phyloP scores from a whole-genome alignment of 2,113 vertebrate genomes.

The Thomomys bottae region DNA sequence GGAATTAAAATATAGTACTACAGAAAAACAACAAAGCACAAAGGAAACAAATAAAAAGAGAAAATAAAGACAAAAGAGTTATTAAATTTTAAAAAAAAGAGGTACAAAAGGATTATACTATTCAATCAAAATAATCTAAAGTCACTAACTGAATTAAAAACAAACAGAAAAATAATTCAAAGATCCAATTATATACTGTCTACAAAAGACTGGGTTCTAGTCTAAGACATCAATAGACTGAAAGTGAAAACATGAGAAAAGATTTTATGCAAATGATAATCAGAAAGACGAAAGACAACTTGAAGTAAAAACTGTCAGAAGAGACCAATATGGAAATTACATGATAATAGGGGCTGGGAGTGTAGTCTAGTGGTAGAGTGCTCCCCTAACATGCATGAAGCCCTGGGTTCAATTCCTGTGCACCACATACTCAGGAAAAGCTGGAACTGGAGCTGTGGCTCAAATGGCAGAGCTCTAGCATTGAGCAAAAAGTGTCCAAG shows the following conservation, averaged over 20 bases:
- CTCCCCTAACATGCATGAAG: too few relatives aligned
- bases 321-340: neutral
- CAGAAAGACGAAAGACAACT: neutral
- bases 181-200: neutral
- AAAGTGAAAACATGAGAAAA: neutral
- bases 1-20: neutral
- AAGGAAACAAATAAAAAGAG: neutral
- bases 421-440: too few relatives aligned
- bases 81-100: neutral
- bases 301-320: neutral
- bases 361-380: too few relatives aligned
- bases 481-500: too few relatives aligned
- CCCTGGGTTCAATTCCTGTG: too few relatives aligned
- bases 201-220: neutral
- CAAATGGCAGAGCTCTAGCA: too few relatives aligned
- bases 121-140: neutral
- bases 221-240: neutral
- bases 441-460: too few relatives aligned
- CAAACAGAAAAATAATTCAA: neutral
- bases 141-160: neutral
- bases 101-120: slow-evolving; percentile 13
- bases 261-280: neutral
- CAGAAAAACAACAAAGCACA: neutral
- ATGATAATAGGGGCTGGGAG: too few relatives aligned
- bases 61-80: neutral